Evolutionary conservation across 2,797 vertebrate genomes (phyloP).

Genomic region (Sebastes vulpes): DNA sequence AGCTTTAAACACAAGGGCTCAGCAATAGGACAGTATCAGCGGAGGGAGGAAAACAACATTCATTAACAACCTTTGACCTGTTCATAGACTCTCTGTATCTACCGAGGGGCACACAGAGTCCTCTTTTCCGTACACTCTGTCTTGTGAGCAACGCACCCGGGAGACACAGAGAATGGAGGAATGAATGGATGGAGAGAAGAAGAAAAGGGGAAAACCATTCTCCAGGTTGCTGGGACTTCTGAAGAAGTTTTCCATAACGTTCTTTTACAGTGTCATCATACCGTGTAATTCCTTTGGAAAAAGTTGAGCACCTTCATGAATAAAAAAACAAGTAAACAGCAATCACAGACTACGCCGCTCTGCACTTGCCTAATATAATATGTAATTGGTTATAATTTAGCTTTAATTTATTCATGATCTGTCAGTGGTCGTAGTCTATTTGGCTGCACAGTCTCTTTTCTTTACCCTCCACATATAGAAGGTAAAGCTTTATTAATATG

Average conservation of each 20-base stretch:
- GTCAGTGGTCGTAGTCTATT: not conserved
- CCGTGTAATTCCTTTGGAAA: conserved; percentile 4
- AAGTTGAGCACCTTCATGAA: not conserved
- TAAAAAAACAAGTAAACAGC: conserved; percentile 1
- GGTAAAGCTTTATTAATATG: conserved; percentile 50
- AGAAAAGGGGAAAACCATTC: not conserved
- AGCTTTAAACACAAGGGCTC: conserved; percentile 65
- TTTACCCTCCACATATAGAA: not conserved
- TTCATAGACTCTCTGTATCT: conserved; percentile 37
- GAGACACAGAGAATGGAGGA: conserved; percentile 6
- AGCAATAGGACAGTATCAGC: conserved; percentile 56
- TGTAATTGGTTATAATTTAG: conserved; percentile 6
- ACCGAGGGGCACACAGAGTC: not conserved
- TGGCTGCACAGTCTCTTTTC: not conserved
- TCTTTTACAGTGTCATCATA: not conserved
- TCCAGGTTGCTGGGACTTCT: not conserved
- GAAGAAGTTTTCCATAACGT: not conserved
- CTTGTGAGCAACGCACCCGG: conserved; percentile 1
- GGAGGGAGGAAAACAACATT: conserved; percentile 59
- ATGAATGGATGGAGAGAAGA: not conserved
- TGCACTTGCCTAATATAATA: not conserved
- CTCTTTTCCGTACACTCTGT: conserved; percentile 11
- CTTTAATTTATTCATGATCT: conserved; percentile 7
- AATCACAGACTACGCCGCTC: not conserved
- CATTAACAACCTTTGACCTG: conserved; percentile 69